Evolutionary conservation across 2,113 vertebrate species (phyloP).

Genomic region (Rhinolophus sinicus): DNA sequence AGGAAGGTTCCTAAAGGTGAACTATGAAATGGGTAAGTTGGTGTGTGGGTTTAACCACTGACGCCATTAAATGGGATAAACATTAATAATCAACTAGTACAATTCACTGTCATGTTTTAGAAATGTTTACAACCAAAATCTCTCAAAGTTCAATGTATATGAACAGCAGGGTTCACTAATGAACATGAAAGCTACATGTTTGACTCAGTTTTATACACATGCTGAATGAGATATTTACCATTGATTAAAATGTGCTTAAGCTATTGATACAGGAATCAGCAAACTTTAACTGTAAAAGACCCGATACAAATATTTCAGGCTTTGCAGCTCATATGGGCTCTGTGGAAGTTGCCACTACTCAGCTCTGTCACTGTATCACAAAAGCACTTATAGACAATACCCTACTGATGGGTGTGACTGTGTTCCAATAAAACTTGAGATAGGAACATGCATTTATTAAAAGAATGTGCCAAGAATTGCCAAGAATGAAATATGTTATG

Average conservation of each 20-base stretch:
- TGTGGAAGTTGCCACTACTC: background rate
- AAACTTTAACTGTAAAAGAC: background rate
- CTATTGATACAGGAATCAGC: background rate
- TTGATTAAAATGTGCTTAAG: background rate
- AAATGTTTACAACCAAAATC: background rate
- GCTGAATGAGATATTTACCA: background rate
- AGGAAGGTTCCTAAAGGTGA: background rate
- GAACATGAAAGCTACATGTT: background rate
- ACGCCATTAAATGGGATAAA: background rate
- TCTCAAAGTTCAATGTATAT: background rate
- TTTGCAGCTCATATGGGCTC: background rate
- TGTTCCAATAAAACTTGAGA: background rate
- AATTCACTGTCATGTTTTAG: background rate
- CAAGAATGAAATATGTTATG: background rate
- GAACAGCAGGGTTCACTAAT: background rate
- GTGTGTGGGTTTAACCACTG: background rate
- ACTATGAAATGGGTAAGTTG: background rate
- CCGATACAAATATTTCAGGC: background rate
- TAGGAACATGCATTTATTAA: background rate
- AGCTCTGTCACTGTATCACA: background rate
- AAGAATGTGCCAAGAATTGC: background rate
- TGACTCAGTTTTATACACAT: background rate
- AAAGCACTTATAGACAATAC: background rate
- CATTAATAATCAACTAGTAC: background rate
- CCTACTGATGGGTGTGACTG: no score